phyloP scores from a whole-genome alignment of 2,797 vertebrate genomes.

The Anabacerthia variegaticeps region DNA sequence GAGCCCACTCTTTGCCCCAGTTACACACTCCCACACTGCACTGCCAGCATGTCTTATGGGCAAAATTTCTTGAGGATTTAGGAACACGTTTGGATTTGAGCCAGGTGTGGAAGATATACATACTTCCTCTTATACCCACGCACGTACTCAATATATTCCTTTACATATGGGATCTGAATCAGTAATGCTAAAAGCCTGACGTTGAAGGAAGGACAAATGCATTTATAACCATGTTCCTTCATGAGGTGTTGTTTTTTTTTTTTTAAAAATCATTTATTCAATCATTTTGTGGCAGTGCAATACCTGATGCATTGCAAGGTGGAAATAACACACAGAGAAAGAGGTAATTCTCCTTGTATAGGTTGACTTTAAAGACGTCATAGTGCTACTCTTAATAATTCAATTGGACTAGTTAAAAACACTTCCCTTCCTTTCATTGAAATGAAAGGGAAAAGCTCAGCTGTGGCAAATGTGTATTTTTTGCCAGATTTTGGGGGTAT shows the following conservation, averaged over 20 bases:
- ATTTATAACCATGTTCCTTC: not conserved
- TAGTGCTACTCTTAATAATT: not conserved
- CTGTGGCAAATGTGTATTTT: not conserved
- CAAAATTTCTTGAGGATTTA: constrained; percentile 1
- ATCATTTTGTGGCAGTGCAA: not conserved
- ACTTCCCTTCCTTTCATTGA: not conserved
- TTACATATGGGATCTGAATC: constrained; percentile 33
- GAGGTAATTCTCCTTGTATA: not conserved
- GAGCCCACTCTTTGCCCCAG: not conserved
- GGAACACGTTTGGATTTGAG: constrained; percentile 22
- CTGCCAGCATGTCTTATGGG: not conserved
- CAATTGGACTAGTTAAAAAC: not conserved
- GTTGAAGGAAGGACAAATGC: constrained; percentile 9
- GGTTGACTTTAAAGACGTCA: not conserved
- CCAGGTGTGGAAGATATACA: not conserved
- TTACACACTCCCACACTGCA: not conserved
- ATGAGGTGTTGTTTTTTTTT: not conserved
- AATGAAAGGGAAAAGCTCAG: not conserved
- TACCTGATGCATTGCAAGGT: not conserved
- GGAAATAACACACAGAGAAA: not conserved
- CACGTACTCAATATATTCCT: not conserved
- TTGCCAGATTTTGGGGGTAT: not conserved
- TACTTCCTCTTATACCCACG: constrained; percentile 1
- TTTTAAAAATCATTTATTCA: not conserved
- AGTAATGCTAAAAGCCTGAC: constrained; percentile 8